These are phyloP conservation scores for Mastomys natalensis DNA, from an alignment of 2,113 vertebrate species.

Conservation along the genomic window DNA sequence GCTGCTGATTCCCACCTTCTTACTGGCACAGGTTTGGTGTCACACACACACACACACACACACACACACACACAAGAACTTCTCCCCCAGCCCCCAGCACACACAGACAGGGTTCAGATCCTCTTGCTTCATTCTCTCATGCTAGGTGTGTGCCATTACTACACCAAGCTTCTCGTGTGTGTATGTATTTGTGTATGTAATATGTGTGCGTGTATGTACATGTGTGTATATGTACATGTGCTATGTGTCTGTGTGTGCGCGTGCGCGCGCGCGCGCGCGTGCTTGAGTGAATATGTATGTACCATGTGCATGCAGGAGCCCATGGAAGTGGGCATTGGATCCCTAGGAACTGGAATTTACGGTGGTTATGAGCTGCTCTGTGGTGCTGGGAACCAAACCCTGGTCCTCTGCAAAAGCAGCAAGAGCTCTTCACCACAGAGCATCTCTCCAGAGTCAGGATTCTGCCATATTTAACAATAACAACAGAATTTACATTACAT, in stretches of 20 bases:
- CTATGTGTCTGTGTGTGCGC: too few relatives aligned
- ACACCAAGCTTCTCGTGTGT: background rate
- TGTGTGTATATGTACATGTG: background rate
- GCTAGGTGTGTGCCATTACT: background rate
- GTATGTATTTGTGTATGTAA: background rate
- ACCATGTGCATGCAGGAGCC: background rate
- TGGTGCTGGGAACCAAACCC: too few relatives aligned
- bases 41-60: background rate
- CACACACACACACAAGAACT: background rate
- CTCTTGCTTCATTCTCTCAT: background rate
- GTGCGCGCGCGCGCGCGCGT: background rate
- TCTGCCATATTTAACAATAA: background rate
- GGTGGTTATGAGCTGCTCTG: background rate
- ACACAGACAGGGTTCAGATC: background rate
- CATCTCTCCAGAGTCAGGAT: background rate
- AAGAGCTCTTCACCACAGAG: background rate
- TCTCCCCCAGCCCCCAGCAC: background rate
- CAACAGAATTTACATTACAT: background rate
- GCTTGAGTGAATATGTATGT: background rate
- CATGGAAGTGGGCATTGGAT: background rate
- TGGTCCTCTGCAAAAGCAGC: background rate
- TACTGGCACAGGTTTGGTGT: background rate
- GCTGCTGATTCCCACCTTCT: background rate
- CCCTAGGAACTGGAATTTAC: background rate
- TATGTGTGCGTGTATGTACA: background rate